Evolutionary conservation across 2,113 vertebrate species (phyloP).

Genomic region (Sphyrna mokarran): DNA sequence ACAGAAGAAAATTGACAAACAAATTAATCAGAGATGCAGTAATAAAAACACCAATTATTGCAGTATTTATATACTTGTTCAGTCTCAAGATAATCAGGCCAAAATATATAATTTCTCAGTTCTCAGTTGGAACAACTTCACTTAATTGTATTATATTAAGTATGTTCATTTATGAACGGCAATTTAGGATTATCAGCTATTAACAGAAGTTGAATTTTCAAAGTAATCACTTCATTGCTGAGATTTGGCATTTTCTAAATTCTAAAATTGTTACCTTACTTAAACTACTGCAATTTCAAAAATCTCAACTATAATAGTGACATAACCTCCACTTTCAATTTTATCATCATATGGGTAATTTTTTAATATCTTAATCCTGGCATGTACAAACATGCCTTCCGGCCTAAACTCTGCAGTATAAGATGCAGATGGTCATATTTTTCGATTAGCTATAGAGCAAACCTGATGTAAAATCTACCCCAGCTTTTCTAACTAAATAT

Average conservation of each 20-base stretch:
- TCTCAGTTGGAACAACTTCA: constrained; percentile 19
- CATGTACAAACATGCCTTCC: neutral
- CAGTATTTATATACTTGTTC: neutral
- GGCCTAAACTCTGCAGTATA: neutral
- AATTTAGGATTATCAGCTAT: neutral
- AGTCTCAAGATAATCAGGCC: neutral
- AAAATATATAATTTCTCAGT: neutral
- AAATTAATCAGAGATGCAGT: neutral
- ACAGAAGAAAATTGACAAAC: neutral
- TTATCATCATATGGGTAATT: neutral
- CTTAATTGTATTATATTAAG: neutral
- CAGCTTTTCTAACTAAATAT: neutral
- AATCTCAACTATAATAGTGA: neutral
- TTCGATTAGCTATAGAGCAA: neutral
- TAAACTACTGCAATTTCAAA: constrained; percentile 13
- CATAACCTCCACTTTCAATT: neutral
- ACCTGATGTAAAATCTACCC: neutral
- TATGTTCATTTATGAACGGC: neutral
- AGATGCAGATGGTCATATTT: neutral
- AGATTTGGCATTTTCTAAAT: neutral
- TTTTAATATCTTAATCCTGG: neutral
- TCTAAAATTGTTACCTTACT: neutral
- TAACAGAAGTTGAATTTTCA: neutral
- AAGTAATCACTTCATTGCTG: neutral
- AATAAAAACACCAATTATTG: neutral